Percentiles rank a stretch among this genome's conserved stretches.
Conservation (phyloP, 2,113 vertebrate genomes). For the Sapayoa aenigma region DNA sequence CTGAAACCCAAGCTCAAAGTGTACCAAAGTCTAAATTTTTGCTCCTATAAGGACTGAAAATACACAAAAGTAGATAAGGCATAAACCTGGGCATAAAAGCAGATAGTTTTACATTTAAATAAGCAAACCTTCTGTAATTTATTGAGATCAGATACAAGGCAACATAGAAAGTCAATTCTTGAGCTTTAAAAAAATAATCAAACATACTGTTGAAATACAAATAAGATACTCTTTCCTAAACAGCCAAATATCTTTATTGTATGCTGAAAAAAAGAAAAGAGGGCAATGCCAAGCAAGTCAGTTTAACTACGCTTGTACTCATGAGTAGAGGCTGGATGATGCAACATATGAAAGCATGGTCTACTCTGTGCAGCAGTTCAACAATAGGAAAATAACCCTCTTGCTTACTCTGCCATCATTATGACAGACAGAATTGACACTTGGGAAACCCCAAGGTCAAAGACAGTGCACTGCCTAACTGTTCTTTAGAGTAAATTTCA, state of each 20-base stretch:
- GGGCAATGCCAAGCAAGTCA: not conserved
- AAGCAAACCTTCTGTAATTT: not conserved
- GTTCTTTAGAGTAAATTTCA: not conserved
- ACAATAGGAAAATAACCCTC: not conserved
- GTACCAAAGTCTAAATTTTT: not conserved
- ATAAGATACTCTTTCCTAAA: not conserved
- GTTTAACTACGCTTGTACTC: not conserved
- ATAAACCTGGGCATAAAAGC: not conserved
- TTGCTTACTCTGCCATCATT: not conserved
- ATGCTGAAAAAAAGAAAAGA: not conserved
- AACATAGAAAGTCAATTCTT: not conserved
- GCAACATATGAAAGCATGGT: not conserved
- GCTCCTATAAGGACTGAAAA: not conserved
- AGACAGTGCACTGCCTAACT: not conserved
- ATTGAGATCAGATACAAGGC: not conserved
- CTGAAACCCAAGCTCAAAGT: not conserved
- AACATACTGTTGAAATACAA: not conserved
- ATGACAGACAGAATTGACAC: not conserved
- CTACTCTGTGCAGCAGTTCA: not conserved
- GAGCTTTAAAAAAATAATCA: not conserved
- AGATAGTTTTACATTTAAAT: not conserved
- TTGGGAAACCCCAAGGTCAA: not conserved
- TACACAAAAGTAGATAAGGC: not conserved
- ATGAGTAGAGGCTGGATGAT: not conserved
- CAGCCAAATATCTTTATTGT: not conserved